Evolutionary conservation across 2,888 invertebrate species (phyloP).

Genomic region (Lamellibrachia columna): DNA sequence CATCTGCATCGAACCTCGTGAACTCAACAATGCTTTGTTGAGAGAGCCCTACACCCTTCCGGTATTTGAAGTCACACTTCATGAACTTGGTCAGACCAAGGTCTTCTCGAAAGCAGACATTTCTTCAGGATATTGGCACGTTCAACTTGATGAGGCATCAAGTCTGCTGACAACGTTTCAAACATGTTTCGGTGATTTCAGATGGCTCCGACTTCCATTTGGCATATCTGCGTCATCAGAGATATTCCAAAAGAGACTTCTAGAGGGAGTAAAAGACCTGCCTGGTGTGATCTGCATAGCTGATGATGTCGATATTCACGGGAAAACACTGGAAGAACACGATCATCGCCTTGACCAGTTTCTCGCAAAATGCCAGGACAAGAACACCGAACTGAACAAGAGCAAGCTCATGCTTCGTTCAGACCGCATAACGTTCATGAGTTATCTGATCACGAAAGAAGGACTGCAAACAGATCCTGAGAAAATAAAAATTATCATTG

Average conservation of each 20-base stretch:
- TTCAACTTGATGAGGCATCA: conserved; percentile 34
- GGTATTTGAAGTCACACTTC: too few relatives aligned
- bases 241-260: conserved; percentile 40
- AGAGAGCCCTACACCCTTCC: conserved; percentile 39
- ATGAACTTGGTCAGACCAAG: conserved; percentile 29
- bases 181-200: conserved; percentile 37
- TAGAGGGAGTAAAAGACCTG: conserved; percentile 36
- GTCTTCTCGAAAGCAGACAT: conserved; percentile 41
- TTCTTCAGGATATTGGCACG: conserved; percentile 39
- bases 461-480: neutral
- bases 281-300: conserved; percentile 34
- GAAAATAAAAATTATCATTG: neutral
- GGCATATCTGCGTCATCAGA: conserved; percentile 38
- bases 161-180: conserved; percentile 38
- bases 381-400: neutral
- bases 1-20: conserved; percentile 28
- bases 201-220: conserved; percentile 41
- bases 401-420: neutral
- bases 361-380: conserved; percentile 34
- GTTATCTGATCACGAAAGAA: neutral
- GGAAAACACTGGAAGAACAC: conserved; percentile 32
- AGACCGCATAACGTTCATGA: neutral
- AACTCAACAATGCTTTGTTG: conserved; percentile 40
- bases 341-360: conserved; percentile 33
- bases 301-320: conserved; percentile 33